These are phyloP conservation scores for Beroe forskalii DNA, from an alignment of 37 sponge, comb jelly and placozoan species.

Conservation along the genomic window DNA sequence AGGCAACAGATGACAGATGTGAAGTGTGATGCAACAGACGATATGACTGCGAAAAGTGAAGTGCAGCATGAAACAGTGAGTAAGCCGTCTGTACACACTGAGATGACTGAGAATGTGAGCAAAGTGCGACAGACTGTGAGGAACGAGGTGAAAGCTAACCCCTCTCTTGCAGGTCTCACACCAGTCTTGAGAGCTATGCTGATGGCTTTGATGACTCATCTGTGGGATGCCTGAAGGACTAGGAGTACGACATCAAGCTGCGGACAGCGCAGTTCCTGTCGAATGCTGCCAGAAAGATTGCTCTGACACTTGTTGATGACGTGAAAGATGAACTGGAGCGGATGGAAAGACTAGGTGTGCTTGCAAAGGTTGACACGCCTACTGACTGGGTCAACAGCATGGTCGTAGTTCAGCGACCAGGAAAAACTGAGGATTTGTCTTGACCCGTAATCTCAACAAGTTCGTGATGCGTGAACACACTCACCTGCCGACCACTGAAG, in stretches of 20 bases:
- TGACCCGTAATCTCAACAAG: conserved; percentile 70
- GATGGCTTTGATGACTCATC: neutral
- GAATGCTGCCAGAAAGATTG: conserved; percentile 65
- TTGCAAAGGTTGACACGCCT: conserved; percentile 62
- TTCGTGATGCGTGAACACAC: conserved; percentile 69
- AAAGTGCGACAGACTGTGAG: neutral
- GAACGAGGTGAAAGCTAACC: neutral
- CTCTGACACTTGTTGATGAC: conserved; percentile 66
- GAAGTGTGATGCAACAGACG: neutral
- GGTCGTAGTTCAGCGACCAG: conserved; percentile 65
- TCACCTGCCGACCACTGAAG: conserved; percentile 73
- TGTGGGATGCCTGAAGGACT: neutral
- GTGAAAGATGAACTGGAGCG: conserved; percentile 69
- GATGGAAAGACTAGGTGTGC: conserved; percentile 66
- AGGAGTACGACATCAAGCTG: neutral
- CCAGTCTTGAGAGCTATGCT: neutral
- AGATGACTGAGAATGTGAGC: too few species aligned
- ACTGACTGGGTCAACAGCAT: conserved; percentile 70
- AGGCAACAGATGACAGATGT: too few species aligned
- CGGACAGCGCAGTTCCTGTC: conserved; percentile 29
- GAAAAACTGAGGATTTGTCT: conserved; percentile 69
- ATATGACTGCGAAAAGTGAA: neutral
- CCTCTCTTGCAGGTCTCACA: neutral
- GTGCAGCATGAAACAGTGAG: neutral
- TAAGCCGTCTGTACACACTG: too few species aligned